Percentiles rank a stretch among this genome's conserved stretches.
These are phyloP conservation scores for Ameiurus melas DNA, from an alignment of 2,113 vertebrate genomes.

Conservation along the genomic window DNA sequence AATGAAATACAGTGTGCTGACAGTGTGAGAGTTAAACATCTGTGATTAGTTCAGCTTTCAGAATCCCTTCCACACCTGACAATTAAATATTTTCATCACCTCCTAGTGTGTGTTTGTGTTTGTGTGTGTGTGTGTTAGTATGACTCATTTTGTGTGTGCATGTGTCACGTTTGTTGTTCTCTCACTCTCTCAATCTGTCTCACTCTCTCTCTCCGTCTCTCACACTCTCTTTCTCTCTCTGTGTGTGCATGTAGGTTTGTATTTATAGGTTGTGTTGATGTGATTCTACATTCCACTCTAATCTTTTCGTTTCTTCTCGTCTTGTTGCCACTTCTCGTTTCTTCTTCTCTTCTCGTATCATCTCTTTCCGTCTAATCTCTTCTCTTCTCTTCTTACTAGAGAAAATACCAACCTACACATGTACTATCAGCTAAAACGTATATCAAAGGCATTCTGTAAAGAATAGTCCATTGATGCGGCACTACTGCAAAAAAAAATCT, in stretches of 20 bases:
- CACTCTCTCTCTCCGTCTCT: no score
- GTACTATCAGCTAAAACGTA: neutral
- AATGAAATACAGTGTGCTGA: slow-evolving; percentile 12
- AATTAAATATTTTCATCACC: slow-evolving; percentile 16
- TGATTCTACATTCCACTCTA: neutral
- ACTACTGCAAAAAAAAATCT: neutral
- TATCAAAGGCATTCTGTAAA: neutral
- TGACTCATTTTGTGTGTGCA: slow-evolving; percentile 1
- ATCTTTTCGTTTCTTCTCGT: no score
- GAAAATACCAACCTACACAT: neutral
- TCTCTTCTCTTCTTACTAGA: neutral
- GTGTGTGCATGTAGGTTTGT: neutral
- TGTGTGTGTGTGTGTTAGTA: slow-evolving; percentile 23
- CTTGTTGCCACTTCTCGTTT: no score
- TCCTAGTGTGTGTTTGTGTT: slow-evolving; percentile 9
- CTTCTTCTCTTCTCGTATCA: no score
- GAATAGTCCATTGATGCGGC: neutral
- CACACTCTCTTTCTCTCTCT: no score
- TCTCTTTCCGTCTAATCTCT: neutral
- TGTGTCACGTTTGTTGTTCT: neutral
- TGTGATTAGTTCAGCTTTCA: slow-evolving; percentile 17
- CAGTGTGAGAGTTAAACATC: slow-evolving; percentile 20
- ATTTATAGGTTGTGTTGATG: neutral
- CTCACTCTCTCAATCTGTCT: no score
- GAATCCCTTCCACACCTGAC: slow-evolving; percentile 1